phyloP scores from a whole-genome alignment of 2,888 invertebrate genomes.

The Sinopyrophorus schimmeli region DNA sequence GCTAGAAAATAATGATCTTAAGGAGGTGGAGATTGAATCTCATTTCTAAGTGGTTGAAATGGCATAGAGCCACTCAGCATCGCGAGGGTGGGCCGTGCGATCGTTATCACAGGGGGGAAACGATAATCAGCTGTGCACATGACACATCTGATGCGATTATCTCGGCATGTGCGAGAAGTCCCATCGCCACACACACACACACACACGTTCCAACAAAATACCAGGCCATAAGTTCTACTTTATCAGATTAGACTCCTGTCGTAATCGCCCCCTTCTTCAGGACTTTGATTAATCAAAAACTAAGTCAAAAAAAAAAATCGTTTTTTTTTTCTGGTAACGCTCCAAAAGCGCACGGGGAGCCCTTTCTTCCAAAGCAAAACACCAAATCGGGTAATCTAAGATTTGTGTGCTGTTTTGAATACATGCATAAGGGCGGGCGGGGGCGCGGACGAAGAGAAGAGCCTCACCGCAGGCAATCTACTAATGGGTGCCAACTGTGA shows the following conservation, averaged over 20 bases:
- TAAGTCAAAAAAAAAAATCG: too few relatives aligned
- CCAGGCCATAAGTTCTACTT: slow-evolving; percentile 29
- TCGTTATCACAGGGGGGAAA: slow-evolving; percentile 33
- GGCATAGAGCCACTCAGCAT: slow-evolving; percentile 27
- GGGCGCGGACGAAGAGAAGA: too few relatives aligned
- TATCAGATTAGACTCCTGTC: slow-evolving; percentile 29
- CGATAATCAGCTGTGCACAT: slow-evolving; percentile 45
- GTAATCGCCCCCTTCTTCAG: too few relatives aligned
- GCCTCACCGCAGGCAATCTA: slow-evolving; percentile 40
- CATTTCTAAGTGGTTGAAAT: slow-evolving; percentile 23
- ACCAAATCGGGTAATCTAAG: too few relatives aligned
- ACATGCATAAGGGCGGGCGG: too few relatives aligned
- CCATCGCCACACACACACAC: slow-evolving; percentile 29
- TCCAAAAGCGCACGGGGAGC: too few relatives aligned
- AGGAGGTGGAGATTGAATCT: slow-evolving; percentile 9
- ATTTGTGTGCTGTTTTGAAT: too few relatives aligned
- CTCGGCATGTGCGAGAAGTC: slow-evolving; percentile 40
- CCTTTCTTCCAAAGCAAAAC: too few relatives aligned
- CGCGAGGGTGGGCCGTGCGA: slow-evolving; percentile 27
- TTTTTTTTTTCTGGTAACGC: too few relatives aligned
- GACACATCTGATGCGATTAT: slow-evolving; percentile 51
- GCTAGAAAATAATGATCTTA: too few relatives aligned
- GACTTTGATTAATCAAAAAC: too few relatives aligned
- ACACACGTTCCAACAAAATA: slow-evolving; percentile 13
- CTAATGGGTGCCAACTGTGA: slow-evolving; percentile 44